These are phyloP conservation scores for Triplophysa siluroides DNA, from an alignment of 2,113 vertebrate genomes.

Conservation along the genomic window DNA sequence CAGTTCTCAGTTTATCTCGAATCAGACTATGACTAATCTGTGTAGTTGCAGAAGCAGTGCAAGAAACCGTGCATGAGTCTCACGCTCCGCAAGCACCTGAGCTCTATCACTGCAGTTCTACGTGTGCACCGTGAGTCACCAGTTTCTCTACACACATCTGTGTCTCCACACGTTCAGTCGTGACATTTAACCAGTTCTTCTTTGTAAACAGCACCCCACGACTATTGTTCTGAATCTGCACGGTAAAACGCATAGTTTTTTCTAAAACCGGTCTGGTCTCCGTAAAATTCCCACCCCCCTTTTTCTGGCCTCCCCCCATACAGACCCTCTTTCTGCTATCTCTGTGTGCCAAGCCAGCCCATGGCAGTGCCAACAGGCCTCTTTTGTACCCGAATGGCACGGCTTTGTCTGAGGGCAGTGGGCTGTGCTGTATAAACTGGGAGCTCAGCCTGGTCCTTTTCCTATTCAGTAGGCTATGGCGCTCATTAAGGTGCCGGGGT, in stretches of 20 bases:
- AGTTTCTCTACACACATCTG: not conserved
- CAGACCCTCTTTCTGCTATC: slow-evolving; percentile 7
- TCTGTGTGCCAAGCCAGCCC: slow-evolving; percentile 23
- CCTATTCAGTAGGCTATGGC: slow-evolving; percentile 11
- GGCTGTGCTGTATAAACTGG: slow-evolving; percentile 41
- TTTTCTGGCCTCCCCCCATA: not conserved
- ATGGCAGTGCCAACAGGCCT: slow-evolving; percentile 29
- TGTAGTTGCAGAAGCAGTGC: not conserved
- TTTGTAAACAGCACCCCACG: slow-evolving; percentile 14
- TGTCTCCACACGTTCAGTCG: not conserved
- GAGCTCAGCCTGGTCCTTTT: slow-evolving; percentile 20
- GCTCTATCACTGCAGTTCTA: not conserved
- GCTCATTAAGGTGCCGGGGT: slow-evolving; percentile 24
- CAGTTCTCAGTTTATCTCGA: too few relatives aligned
- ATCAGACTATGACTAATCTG: too few relatives aligned
- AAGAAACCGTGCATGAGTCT: not conserved
- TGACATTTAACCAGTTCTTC: slow-evolving; percentile 24
- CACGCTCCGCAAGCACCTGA: slow-evolving; percentile 7
- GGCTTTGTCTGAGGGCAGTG: slow-evolving; percentile 51
- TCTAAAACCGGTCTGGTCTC: not conserved
- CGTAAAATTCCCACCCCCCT: slow-evolving; percentile 20
- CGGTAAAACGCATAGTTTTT: not conserved
- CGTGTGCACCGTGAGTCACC: not conserved
- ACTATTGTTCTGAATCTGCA: not conserved
- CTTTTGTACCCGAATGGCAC: slow-evolving; percentile 28